Evolutionary conservation across 2,113 vertebrate species (phyloP).

Genomic region (Myrmecobius fasciatus): DNA sequence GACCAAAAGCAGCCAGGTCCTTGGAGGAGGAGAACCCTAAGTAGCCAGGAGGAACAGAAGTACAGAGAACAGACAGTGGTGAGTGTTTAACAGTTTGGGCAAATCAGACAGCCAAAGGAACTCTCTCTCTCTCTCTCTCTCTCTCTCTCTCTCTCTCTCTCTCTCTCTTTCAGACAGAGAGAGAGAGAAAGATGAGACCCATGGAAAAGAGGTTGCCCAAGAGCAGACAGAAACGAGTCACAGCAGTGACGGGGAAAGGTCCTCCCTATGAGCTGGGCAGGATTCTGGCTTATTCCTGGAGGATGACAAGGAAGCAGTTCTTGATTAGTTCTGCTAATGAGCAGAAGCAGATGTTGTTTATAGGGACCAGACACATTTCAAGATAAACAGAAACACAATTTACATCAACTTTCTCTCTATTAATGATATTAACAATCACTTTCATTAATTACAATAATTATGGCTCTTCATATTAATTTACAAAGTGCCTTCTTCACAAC

Average conservation of each 20-base stretch:
- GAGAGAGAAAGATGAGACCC: too few species aligned
- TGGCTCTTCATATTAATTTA: not conserved
- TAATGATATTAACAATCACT: not conserved
- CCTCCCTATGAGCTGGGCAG: not conserved
- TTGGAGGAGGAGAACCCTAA: not conserved
- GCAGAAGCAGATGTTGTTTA: conserved; percentile 1
- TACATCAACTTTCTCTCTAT: not conserved
- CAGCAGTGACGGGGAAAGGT: not conserved
- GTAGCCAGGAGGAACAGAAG: not conserved
- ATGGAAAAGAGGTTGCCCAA: not conserved
- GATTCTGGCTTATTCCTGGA: not conserved
- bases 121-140: too few species aligned
- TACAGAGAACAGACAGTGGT: not conserved
- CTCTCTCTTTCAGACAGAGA: too few species aligned
- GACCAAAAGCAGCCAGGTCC: not conserved
- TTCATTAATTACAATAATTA: not conserved
- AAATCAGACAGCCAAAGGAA: not conserved
- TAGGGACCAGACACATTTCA: not conserved
- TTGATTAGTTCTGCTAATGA: not conserved
- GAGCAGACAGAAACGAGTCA: not conserved
- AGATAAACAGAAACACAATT: not conserved
- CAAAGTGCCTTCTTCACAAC: not conserved
- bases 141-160: too few species aligned
- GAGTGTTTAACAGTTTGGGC: not conserved
- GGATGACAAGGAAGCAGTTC: not conserved